phyloP scores from a whole-genome alignment of 2,888 invertebrate genomes.

The Disparrhopalites patrizii region DNA sequence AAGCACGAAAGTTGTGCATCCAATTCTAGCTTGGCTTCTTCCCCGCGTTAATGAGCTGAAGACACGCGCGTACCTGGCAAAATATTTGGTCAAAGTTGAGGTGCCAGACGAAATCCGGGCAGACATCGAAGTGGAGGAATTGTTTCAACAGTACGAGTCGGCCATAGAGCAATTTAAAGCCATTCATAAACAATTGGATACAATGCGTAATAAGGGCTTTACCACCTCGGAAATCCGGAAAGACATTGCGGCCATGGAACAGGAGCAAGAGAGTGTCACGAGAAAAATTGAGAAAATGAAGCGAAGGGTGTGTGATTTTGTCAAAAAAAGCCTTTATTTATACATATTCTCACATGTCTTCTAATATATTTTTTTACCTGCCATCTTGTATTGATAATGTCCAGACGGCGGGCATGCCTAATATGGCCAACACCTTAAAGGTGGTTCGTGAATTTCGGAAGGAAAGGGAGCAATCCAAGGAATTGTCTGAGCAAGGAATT shows the following conservation, averaged over 20 bases:
- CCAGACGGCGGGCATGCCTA: slow-evolving; percentile 63
- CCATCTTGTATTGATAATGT: too few relatives aligned
- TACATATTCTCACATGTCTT: too few relatives aligned
- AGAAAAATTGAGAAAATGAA: slow-evolving; percentile 60
- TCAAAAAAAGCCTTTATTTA: too few relatives aligned
- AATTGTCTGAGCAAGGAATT: slow-evolving; percentile 58
- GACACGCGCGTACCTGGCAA: slow-evolving; percentile 80
- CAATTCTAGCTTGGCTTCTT: slow-evolving; percentile 62
- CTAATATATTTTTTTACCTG: too few relatives aligned
- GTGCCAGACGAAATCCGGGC: slow-evolving; percentile 69
- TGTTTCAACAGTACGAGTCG: slow-evolving; percentile 68
- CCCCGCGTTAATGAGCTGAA: slow-evolving; percentile 68
- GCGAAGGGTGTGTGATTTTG: slow-evolving; percentile 58
- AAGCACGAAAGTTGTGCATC: slow-evolving; percentile 57
- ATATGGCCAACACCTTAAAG: slow-evolving; percentile 63
- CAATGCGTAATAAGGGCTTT: slow-evolving; percentile 60
- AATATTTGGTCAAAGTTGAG: slow-evolving; percentile 62
- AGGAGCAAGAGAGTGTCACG: slow-evolving; percentile 72
- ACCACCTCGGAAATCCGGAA: slow-evolving; percentile 72
- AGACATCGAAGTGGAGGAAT: slow-evolving; percentile 67
- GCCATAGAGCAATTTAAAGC: slow-evolving; percentile 77
- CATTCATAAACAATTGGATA: slow-evolving; percentile 67
- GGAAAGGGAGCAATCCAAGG: slow-evolving; percentile 60
- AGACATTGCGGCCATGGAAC: slow-evolving; percentile 80
- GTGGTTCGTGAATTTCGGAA: slow-evolving; percentile 57